phyloP scores from a whole-genome alignment of 2,113 vertebrate species.

The Mastomys natalensis region DNA sequence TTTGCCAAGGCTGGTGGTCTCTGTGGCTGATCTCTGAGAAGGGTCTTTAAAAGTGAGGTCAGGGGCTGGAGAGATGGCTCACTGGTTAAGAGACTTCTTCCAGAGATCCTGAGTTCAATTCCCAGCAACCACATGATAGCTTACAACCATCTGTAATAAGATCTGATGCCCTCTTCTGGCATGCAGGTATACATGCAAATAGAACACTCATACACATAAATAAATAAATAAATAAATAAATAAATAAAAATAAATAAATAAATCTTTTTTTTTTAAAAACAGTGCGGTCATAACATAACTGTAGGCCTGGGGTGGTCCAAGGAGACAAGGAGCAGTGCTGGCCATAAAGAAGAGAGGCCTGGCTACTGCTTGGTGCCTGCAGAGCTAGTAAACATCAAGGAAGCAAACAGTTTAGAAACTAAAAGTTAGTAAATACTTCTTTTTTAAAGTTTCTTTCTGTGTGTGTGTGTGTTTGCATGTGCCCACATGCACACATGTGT shows the following conservation, averaged over 20 bases:
- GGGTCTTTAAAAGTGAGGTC: neutral
- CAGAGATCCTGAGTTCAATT: too few relatives aligned
- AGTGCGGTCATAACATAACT: neutral
- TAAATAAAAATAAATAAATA: too few relatives aligned
- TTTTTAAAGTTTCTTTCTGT: neutral
- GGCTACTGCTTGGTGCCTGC: neutral
- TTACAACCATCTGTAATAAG: too few relatives aligned
- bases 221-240: too few relatives aligned
- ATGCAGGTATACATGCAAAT: too few relatives aligned
- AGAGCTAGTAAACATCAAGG: neutral
- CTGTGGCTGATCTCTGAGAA: neutral
- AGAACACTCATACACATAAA: too few relatives aligned
- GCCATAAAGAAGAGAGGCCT: neutral
- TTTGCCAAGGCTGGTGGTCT: neutral
- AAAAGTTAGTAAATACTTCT: constrained; percentile 31
- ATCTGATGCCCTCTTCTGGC: too few relatives aligned
- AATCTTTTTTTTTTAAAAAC: too few relatives aligned
- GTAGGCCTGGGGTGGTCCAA: neutral
- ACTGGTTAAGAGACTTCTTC: too few relatives aligned
- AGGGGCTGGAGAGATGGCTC: too few relatives aligned
- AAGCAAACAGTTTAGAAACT: constrained; percentile 49
- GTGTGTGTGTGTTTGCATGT: neutral
- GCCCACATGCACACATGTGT: too few relatives aligned
- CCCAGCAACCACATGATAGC: too few relatives aligned
- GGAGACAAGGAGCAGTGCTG: rapidly evolving